A percentile compares a stretch with the other conserved stretches of the same genome.
Evolutionary conservation across 2,113 vertebrate species (phyloP).

Genomic region (Chamaea fasciata): DNA sequence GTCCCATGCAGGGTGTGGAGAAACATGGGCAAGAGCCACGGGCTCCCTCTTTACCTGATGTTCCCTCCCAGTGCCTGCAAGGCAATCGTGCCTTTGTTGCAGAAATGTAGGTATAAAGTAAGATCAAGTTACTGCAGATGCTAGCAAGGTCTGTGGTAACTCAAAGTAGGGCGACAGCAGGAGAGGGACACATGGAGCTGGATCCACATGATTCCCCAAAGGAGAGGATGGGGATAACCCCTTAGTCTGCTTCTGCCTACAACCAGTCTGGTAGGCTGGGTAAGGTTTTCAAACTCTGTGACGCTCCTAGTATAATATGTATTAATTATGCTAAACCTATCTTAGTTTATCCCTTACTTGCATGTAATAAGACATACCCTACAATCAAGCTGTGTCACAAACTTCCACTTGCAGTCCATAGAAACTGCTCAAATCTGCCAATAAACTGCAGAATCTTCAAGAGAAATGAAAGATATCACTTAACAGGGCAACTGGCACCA

Average conservation of each 20-base stretch:
- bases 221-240: background rate
- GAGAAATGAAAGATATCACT: background rate
- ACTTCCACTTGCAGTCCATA: background rate
- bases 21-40: background rate
- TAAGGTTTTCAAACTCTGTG: background rate
- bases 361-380: background rate
- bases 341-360: background rate
- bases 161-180: background rate
- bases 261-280: background rate
- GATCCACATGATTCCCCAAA: background rate
- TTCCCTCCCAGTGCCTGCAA: background rate
- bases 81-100: background rate
- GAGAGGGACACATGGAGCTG: background rate
- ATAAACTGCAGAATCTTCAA: background rate
- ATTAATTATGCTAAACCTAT: background rate
- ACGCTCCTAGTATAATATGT: background rate
- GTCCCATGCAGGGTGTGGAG: background rate
- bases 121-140: background rate
- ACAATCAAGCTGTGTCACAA: background rate
- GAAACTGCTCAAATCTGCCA: background rate
- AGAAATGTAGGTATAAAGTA: background rate
- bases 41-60: background rate
- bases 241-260: background rate
- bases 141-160: accelerated
- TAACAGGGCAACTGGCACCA: background rate